phyloP scores from a whole-genome alignment of 2,113 vertebrate species.

The Boleophthalmus pectinirostris region DNA sequence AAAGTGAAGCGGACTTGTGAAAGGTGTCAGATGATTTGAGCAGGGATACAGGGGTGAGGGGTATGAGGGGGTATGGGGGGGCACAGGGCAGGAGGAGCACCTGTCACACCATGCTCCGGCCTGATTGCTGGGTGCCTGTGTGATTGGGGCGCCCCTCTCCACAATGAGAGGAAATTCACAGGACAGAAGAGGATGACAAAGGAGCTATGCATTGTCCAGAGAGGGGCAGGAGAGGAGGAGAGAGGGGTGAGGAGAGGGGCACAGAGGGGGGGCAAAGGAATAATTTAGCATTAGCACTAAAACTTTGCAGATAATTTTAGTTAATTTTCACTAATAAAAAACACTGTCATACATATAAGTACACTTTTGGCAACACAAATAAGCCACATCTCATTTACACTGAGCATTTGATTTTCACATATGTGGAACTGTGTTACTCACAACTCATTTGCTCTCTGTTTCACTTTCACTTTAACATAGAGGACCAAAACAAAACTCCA shows the following conservation, averaged over 20 bases:
- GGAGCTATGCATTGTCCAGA: neutral
- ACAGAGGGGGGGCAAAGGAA: too few species aligned
- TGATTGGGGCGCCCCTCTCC: conserved; percentile 12
- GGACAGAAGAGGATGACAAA: neutral
- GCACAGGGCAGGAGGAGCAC: neutral
- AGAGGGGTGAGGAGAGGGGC: neutral
- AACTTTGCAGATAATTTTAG: too few species aligned
- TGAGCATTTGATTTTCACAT: too few species aligned
- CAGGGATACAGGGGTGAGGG: conserved; percentile 8
- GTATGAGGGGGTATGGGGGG: neutral
- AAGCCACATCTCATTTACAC: too few species aligned
- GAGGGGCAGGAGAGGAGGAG: neutral
- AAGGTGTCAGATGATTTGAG: conserved; percentile 54
- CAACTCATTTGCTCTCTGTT: too few species aligned
- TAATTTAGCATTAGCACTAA: too few species aligned
- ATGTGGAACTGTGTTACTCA: too few species aligned
- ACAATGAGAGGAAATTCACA: conserved; percentile 2
- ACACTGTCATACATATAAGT: too few species aligned
- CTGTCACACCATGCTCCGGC: neutral
- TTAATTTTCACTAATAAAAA: too few species aligned
- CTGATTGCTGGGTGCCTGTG: neutral
- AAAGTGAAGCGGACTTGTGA: neutral
- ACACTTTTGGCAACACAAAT: too few species aligned
- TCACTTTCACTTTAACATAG: too few species aligned
- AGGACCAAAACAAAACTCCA: too few species aligned